A percentile compares a stretch with the other conserved stretches of the same genome.
Evolutionary conservation across 2,888 invertebrate species (phyloP).

Genomic region (Lepidochitona cinerea): DNA sequence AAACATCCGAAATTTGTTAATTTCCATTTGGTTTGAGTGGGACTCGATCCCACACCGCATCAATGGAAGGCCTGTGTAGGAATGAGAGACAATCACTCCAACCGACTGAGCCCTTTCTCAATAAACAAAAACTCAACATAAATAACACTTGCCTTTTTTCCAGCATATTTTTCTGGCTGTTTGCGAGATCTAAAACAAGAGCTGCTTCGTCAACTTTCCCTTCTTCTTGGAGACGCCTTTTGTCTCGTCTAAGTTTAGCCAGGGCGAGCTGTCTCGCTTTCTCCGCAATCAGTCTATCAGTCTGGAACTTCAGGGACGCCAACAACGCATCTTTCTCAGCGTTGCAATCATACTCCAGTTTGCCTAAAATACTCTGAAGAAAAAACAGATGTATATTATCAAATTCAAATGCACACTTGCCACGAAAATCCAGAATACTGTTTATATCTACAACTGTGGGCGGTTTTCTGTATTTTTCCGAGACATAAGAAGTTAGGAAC

Average conservation of each 20-base stretch:
- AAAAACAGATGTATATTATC: neutral
- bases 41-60: no score
- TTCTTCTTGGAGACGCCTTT: slow-evolving; percentile 47
- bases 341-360: slow-evolving; percentile 53
- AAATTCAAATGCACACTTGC: no score
- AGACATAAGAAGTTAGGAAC: no score
- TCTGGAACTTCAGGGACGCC: slow-evolving; percentile 41
- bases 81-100: no score
- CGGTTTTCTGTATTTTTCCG: no score
- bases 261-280: slow-evolving; percentile 50
- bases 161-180: slow-evolving; percentile 36
- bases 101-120: no score
- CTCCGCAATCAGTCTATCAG: slow-evolving; percentile 42
- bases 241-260: slow-evolving; percentile 50
- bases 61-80: no score
- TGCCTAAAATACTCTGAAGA: slow-evolving; percentile 56
- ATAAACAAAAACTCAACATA: no score
- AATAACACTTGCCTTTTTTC: slow-evolving; percentile 45
- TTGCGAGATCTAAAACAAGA: slow-evolving; percentile 42
- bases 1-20: no score
- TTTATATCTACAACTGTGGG: no score
- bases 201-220: slow-evolving; percentile 57
- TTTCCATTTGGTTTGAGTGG: no score
- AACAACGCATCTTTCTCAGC: slow-evolving; percentile 57
- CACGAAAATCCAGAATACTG: no score